These are phyloP conservation scores for Oryctolagus cuniculus DNA, from an alignment of 2,113 vertebrate species.

Conservation along the genomic window mOryCun1.1 NC_091453.1:35070001-35070500, in stretches of 20 bases:
- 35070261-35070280: neutral
- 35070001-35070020: neutral
- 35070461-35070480: neutral
- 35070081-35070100: neutral
- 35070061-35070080: neutral
- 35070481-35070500: neutral
- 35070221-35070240: too few species aligned
- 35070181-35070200: neutral
- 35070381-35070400: neutral
- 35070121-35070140: constrained; percentile 3
- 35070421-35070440: neutral
- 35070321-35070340: constrained; percentile 15
- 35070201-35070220: too few species aligned
- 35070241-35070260: too few species aligned
- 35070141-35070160: constrained; percentile 1
- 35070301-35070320: neutral
- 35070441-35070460: neutral
- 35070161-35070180: constrained; percentile 9
- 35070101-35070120: neutral
- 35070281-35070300: neutral
- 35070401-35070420: neutral
- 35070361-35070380: neutral
- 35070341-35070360: constrained; percentile 16
- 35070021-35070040: neutral
- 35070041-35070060: constrained; percentile 3